These are phyloP conservation scores for Leptobrachium ailaonicum DNA, from an alignment of 2,113 vertebrate species.

Conservation along the genomic window DNA sequence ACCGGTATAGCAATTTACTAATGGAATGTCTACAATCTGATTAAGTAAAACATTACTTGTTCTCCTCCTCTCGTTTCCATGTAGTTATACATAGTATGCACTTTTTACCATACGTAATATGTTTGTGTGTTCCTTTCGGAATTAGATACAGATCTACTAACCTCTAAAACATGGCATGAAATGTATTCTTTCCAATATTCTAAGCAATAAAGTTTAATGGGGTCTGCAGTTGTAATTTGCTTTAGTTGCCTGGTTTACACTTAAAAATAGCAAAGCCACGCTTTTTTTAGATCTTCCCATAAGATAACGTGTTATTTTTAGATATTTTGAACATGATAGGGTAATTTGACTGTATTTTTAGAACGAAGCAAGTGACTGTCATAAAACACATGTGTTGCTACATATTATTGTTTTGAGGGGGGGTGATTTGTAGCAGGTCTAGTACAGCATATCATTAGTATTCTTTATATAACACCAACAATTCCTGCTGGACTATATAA, in stretches of 20 bases:
- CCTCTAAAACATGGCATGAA: neutral
- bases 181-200: slow-evolving; percentile 16
- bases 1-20: too few relatives aligned
- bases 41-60: too few relatives aligned
- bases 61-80: too few relatives aligned
- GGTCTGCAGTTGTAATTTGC: slow-evolving; percentile 9
- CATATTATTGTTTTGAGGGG: too few relatives aligned
- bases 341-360: slow-evolving; percentile 57
- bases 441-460: too few relatives aligned
- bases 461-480: too few relatives aligned
- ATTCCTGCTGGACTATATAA: too few relatives aligned
- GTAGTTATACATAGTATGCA: too few relatives aligned
- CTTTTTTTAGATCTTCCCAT: slow-evolving; percentile 51
- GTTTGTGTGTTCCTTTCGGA: neutral
- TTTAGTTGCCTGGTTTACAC: neutral
- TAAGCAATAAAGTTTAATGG: slow-evolving; percentile 3
- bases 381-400: slow-evolving; percentile 4
- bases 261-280: slow-evolving; percentile 16
- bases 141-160: slow-evolving; percentile 37
- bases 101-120: neutral
- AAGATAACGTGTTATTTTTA: slow-evolving; percentile 53
- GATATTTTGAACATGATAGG: slow-evolving; percentile 48
- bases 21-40: too few relatives aligned
- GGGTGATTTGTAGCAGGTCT: too few relatives aligned
- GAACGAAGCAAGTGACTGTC: slow-evolving; percentile 28